Evolutionary conservation across 2,113 vertebrate species (phyloP).

Genomic region (human (Homo sapiens)): GRCh38 chr2:241166001-241166500

Average conservation of each 20-base stretch:
- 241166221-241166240: rapidly evolving
- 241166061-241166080: no score
- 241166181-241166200: no score
- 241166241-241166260: rapidly evolving
- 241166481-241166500: background rate
- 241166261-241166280: rapidly evolving
- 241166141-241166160: no score
- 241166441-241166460: slow-evolving; percentile 83
- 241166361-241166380: slow-evolving; percentile 94
- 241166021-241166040: no score
- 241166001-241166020: no score
- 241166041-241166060: no score
- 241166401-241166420: slow-evolving; percentile 98
- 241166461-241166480: background rate
- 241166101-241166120: no score
- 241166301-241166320: background rate
- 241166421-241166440: slow-evolving; percentile 98
- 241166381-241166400: slow-evolving; percentile 95
- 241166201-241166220: background rate
- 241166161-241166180: no score
- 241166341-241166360: slow-evolving; percentile 98
- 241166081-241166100: no score
- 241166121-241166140: no score
- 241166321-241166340: slow-evolving; percentile 87
- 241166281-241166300: rapidly evolving